Conservation (phyloP, 1,140 invertebrate species). For the Chrysomallon squamiferum region DNA sequence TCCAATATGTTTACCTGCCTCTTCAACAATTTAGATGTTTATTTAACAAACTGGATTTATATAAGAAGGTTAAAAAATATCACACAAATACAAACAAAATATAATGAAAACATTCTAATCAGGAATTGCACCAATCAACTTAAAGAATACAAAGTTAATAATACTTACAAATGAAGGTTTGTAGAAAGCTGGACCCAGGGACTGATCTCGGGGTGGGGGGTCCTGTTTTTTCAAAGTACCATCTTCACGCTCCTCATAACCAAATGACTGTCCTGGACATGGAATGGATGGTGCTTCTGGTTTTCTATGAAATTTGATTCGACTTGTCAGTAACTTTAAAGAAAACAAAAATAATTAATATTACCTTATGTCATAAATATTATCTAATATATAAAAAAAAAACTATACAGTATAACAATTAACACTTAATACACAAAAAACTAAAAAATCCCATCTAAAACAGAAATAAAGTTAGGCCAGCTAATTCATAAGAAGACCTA, state of each 20-base stretch:
- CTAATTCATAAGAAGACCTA: too few relatives aligned
- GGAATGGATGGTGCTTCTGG: slow-evolving; percentile 63
- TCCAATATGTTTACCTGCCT: too few relatives aligned
- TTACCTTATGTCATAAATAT: not conserved
- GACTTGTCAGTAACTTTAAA: slow-evolving; percentile 47
- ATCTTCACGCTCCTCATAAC: slow-evolving; percentile 63
- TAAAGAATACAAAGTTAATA: too few relatives aligned
- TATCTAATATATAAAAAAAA: not conserved
- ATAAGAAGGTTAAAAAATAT: too few relatives aligned
- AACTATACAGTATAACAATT: not conserved
- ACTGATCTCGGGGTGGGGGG: slow-evolving; percentile 53
- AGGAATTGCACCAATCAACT: too few relatives aligned
- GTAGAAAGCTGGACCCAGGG: slow-evolving; percentile 63
- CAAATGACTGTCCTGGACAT: slow-evolving; percentile 59
- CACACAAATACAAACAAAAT: too few relatives aligned
- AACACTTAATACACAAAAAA: too few relatives aligned
- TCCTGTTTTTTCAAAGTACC: slow-evolving; percentile 60
- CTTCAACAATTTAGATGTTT: too few relatives aligned
- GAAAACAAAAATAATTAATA: slow-evolving; percentile 2
- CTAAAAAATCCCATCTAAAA: too few relatives aligned
- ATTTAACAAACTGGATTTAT: too few relatives aligned
- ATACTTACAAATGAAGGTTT: slow-evolving; percentile 41
- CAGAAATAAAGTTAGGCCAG: too few relatives aligned
- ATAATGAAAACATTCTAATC: too few relatives aligned
- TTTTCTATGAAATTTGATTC: slow-evolving; percentile 60